Evolutionary conservation across 2,888 invertebrate genomes (phyloP), one percentile per base, ranked within the genome.

Genomic region (Ectropis crepuscularia): DNA sequence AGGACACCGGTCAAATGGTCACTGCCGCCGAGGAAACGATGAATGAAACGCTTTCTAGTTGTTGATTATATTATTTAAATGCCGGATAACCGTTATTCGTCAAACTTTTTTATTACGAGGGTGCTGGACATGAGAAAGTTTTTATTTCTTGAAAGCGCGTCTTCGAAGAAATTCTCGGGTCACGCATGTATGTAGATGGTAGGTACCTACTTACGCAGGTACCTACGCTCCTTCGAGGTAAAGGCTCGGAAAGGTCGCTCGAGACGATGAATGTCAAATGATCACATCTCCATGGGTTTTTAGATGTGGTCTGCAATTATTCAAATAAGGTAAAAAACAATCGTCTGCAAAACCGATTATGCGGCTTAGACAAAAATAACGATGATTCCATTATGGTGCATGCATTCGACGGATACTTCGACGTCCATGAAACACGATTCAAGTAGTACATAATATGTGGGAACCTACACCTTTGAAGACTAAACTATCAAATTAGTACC

Each of bases 1-100:
- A 58, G 59, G 74, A 70, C 86, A 87, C 90, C 89, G 91, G 91
- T 89, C 92, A 92, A 91, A 92, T 92, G 92, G 88, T 88, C 86
- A 88, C 88, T 86, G 86, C 83, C 86, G 87, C 82, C 84, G 81
- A 69, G 88, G 91, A 91, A 90, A 89, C 84, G 86, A 88, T 90
- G 89, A 90, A 90, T 87, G 83, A 82, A 82, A 79, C 79, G 81
- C 89, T 89, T 89, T 88, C 90, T 88, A 89, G 80, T 81, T 63
- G 73, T 68, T 88, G 89, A 89, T 89, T 90, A 88, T 87, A 90
- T 89, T 91, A 91, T 91, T 89, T 88, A 89, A 90, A 90, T 88
- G 76, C 82, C 74, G 78, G 71, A 80, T 81, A 85, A 85, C 91
- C 90, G 91, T 92, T 91, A 92, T 75, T 70, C 84, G 88, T 89